Evolutionary conservation across 2,888 invertebrate species (phyloP).

Genomic region (Netelia melanura): DNA sequence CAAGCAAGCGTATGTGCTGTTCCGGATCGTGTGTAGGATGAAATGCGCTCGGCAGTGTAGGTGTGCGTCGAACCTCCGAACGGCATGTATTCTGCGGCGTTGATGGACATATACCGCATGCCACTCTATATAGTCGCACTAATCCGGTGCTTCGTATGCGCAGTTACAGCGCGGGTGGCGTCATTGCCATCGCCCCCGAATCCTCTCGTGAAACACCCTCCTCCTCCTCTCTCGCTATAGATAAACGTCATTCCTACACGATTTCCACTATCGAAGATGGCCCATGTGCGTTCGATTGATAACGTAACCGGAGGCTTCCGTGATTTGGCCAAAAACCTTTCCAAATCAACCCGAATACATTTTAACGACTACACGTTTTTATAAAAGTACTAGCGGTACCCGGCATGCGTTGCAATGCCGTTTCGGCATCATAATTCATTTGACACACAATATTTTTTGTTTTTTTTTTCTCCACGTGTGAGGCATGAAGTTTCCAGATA

Average conservation of each 20-base stretch:
- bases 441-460: too few species aligned
- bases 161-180: slow-evolving; percentile 55
- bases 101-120: slow-evolving; percentile 64
- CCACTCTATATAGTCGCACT: slow-evolving; percentile 60
- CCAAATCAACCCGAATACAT: too few species aligned
- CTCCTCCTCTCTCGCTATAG: background rate
- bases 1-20: slow-evolving; percentile 35
- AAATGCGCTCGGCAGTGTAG: slow-evolving; percentile 34
- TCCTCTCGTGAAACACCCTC: slow-evolving; percentile 12
- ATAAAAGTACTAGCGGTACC: too few species aligned
- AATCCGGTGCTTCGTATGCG: slow-evolving; percentile 67
- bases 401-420: too few species aligned
- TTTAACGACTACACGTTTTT: too few species aligned
- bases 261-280: slow-evolving; percentile 9
- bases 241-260: background rate
- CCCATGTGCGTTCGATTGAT: background rate
- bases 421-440: too few species aligned
- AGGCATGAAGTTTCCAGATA: too few species aligned
- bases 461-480: too few species aligned
- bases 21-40: slow-evolving; percentile 29
- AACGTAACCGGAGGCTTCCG: background rate
- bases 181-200: slow-evolving; percentile 38
- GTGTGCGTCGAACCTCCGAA: slow-evolving; percentile 5
- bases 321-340: too few species aligned
- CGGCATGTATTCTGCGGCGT: slow-evolving; percentile 62